Evolutionary conservation across 1,140 invertebrate genomes (phyloP).

Genomic region (Drosophila nebulosa): DNA sequence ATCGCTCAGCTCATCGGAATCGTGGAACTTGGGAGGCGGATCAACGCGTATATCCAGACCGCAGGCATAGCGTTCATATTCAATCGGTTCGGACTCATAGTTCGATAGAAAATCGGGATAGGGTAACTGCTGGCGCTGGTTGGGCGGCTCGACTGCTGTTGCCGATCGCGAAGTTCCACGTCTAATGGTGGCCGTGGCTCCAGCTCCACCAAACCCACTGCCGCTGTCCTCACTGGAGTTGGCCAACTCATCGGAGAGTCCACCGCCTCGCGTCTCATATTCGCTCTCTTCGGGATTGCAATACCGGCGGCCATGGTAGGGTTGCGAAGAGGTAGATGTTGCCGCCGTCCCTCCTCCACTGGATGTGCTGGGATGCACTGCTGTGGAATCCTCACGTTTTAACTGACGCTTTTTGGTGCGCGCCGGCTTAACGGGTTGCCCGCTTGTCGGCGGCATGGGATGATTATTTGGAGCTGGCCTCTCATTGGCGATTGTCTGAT

Average conservation of each 20-base stretch:
- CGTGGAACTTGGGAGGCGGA: constrained; percentile 77
- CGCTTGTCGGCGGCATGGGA: constrained; percentile 68
- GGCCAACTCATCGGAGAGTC: constrained; percentile 74
- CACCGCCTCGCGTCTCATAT: constrained; percentile 62
- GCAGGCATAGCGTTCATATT: constrained; percentile 74
- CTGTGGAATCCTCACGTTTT: constrained; percentile 73
- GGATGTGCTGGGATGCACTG: constrained; percentile 21
- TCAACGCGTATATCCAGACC: constrained; percentile 76
- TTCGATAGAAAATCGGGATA: constrained; percentile 80
- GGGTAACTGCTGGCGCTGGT: constrained; percentile 60
- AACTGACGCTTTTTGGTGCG: constrained; percentile 76
- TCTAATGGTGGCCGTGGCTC: constrained; percentile 58
- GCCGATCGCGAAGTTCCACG: constrained; percentile 26
- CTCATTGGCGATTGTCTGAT: constrained; percentile 37
- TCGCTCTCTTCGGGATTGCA: constrained; percentile 78
- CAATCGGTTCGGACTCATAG: constrained; percentile 76
- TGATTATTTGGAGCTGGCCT: constrained; percentile 66
- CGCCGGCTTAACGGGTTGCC: constrained; percentile 76
- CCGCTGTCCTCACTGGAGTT: constrained; percentile 79
- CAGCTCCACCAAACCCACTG: constrained; percentile 36
- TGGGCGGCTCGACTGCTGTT: not conserved
- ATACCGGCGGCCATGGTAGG: constrained; percentile 68
- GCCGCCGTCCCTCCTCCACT: not conserved
- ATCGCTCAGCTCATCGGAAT: constrained; percentile 76
- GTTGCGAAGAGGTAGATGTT: constrained; percentile 1